These are phyloP conservation scores for Takifugu bimaculatus DNA, from an alignment of 2,113 vertebrate genomes.

Conservation along the genomic window DNA sequence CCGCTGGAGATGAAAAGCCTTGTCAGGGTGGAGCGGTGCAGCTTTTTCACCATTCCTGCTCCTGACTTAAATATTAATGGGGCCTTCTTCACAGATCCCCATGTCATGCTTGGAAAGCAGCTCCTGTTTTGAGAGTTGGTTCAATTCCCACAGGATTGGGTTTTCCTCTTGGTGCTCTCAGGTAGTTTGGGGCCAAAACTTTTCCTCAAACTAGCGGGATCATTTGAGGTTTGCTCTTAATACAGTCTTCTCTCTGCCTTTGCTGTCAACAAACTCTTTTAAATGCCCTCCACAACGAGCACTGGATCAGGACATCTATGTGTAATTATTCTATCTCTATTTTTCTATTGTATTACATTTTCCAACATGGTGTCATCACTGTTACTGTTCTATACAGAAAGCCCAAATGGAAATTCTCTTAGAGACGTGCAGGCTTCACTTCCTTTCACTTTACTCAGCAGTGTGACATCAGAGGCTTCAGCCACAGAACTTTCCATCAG, in stretches of 20 bases:
- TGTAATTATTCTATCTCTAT: neutral
- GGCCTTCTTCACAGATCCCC: conserved; percentile 35
- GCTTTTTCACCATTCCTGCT: conserved; percentile 55
- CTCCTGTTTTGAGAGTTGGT: conserved; percentile 37
- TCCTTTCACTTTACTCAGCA: conserved; percentile 63
- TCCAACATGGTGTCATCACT: conserved; percentile 31
- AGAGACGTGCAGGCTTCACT: conserved; percentile 38
- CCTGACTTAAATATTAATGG: conserved; percentile 66
- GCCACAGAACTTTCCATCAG: too few species aligned
- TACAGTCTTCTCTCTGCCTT: conserved; percentile 13
- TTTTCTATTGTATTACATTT: neutral
- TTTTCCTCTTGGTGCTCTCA: conserved; percentile 23
- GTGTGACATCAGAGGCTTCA: conserved; percentile 39
- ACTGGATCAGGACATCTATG: neutral
- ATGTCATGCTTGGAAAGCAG: conserved; percentile 44
- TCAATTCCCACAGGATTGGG: conserved; percentile 43
- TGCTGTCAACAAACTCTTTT: neutral
- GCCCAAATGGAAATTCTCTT: conserved; percentile 20
- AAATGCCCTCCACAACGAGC: neutral
- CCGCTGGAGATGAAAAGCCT: conserved; percentile 47
- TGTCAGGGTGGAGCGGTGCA: conserved; percentile 1
- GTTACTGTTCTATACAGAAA: conserved; percentile 48
- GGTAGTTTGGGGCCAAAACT: conserved; percentile 26
- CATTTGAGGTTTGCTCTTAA: conserved; percentile 32
- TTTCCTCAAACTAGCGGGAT: conserved; percentile 27